A percentile compares a stretch with the other conserved stretches of the same genome.
Conservation (phyloP, 64 coral and sea anemone genomes). For the Montipora cactus region DNA sequence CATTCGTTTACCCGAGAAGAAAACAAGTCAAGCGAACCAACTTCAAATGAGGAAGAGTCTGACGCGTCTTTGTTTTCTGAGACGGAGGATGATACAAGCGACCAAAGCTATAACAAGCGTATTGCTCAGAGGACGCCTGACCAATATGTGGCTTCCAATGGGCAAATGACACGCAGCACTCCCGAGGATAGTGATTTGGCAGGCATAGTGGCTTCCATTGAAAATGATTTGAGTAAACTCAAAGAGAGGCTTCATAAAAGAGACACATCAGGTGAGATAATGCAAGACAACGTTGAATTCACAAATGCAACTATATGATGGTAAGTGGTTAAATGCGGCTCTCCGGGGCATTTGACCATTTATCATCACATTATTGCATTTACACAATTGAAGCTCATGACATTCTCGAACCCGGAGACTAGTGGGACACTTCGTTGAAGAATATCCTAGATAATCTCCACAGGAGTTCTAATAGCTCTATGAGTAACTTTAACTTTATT, state of each 20-base stretch:
- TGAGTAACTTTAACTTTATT: no score
- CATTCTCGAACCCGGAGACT: no score
- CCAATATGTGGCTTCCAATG: background rate
- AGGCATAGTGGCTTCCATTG: constrained; percentile 70
- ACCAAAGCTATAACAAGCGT: background rate
- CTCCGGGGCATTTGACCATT: no score
- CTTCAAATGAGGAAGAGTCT: constrained; percentile 45
- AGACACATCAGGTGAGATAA: constrained; percentile 32
- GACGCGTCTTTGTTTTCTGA: constrained; percentile 4
- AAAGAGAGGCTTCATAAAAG: constrained; percentile 73
- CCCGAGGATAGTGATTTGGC: constrained; percentile 70
- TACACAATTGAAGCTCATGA: no score
- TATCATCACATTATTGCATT: no score
- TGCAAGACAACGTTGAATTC: background rate
- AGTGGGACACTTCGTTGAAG: no score
- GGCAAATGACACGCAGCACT: background rate
- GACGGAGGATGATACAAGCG: constrained; percentile 1
- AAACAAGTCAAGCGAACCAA: constrained; percentile 36
- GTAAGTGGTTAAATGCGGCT: no score
- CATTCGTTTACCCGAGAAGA: constrained; percentile 37
- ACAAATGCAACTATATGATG: no score
- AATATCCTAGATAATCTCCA: no score
- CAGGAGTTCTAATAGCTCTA: no score
- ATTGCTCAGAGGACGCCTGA: background rate
- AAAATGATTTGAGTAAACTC: constrained; percentile 78